A percentile compares a stretch with the other conserved stretches of the same genome.
phyloP scores from a whole-genome alignment of 2,888 invertebrate species.

The Acanthopleura granulata region DNA sequence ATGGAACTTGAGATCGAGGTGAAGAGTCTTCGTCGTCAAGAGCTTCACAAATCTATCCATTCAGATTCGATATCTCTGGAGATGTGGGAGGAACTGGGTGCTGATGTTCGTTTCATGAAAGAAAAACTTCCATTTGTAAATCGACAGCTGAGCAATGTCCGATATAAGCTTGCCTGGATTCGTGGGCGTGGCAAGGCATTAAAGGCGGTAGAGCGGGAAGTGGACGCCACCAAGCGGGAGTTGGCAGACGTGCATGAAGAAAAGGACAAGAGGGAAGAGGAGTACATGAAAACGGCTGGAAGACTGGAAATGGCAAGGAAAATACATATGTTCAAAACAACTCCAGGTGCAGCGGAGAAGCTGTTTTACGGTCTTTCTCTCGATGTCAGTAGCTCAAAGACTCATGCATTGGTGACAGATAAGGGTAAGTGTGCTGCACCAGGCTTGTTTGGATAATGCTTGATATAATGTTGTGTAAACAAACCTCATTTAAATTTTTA shows the following conservation, averaged over 20 bases:
- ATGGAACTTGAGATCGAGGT: conserved; percentile 55
- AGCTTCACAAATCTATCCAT: conserved; percentile 32
- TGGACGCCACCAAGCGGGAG: conserved; percentile 29
- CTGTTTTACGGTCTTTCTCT: conserved; percentile 51
- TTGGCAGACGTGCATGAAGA: conserved; percentile 38
- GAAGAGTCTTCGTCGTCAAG: conserved; percentile 49
- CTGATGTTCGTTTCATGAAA: conserved; percentile 49
- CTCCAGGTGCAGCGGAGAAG: conserved; percentile 56
- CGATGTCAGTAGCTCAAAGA: too few relatives aligned
- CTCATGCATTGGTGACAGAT: too few relatives aligned
- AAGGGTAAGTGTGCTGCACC: too few relatives aligned
- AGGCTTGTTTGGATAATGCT: too few relatives aligned
- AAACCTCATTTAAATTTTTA: too few relatives aligned
- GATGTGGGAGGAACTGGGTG: conserved; percentile 50
- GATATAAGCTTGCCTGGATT: conserved; percentile 52
- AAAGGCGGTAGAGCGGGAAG: conserved; percentile 36
- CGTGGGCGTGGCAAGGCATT: conserved; percentile 38
- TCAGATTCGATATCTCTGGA: conserved; percentile 39
- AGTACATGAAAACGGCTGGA: conserved; percentile 10
- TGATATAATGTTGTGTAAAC: too few relatives aligned
- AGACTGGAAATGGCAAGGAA: conserved; percentile 49
- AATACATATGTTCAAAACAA: conserved; percentile 53
- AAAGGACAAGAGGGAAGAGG: conserved; percentile 4
- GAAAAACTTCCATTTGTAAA: conserved; percentile 46
- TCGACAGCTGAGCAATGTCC: conserved; percentile 42